Evolutionary conservation across 2,888 invertebrate species (phyloP).

Genomic region (Eristalis pertinax): DNA sequence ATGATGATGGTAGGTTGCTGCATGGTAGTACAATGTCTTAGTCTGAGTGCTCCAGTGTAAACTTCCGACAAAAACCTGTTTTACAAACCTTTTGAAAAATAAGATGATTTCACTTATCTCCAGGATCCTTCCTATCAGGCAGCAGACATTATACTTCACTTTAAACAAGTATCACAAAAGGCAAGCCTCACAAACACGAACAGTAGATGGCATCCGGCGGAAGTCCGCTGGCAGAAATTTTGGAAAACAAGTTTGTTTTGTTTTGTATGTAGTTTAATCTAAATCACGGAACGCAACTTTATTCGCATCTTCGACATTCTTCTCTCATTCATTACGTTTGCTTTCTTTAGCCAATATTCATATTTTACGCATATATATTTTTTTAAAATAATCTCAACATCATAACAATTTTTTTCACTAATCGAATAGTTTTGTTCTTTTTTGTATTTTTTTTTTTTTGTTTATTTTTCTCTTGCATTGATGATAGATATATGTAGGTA

Average conservation of each 20-base stretch:
- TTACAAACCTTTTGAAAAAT: no score
- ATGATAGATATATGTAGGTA: constrained; percentile 24
- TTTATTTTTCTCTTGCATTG: constrained; percentile 35
- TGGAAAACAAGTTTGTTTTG: background rate
- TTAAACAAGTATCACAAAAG: background rate
- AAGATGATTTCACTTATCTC: no score
- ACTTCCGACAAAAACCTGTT: no score
- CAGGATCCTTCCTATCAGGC: no score
- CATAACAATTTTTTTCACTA: constrained; percentile 54
- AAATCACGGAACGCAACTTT: constrained; percentile 42
- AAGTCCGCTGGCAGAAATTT: background rate
- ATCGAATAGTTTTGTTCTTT: constrained; percentile 28
- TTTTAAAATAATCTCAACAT: constrained; percentile 50
- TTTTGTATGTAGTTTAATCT: constrained; percentile 5
- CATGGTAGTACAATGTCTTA: no score
- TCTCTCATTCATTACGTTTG: constrained; percentile 9
- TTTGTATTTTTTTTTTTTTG: background rate
- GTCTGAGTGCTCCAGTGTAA: no score
- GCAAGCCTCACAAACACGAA: background rate
- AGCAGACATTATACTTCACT: no score
- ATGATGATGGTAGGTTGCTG: no score
- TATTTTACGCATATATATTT: constrained; percentile 44
- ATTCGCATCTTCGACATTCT: constrained; percentile 34
- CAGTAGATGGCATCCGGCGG: background rate
- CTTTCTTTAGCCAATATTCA: constrained; percentile 33